phyloP scores from a whole-genome alignment of 2,888 invertebrate genomes.

The Himalopsyche kuldschensis region DNA sequence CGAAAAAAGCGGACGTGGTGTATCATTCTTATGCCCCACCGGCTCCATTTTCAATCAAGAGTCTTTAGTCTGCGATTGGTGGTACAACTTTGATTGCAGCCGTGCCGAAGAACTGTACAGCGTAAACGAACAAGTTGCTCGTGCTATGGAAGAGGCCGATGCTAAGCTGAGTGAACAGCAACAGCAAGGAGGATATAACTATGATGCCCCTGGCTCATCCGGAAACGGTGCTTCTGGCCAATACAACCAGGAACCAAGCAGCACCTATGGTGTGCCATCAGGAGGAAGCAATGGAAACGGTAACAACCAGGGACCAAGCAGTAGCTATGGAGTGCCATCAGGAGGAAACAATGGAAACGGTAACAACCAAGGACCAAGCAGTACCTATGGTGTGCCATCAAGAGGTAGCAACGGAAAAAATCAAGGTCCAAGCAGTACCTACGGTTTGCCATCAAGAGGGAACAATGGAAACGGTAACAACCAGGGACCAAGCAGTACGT shows the following conservation, averaged over 20 bases:
- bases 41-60: conserved; percentile 60
- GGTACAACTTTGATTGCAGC: conserved; percentile 48
- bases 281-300: no score
- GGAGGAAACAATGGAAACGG: no score
- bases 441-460: no score
- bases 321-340: no score
- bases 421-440: no score
- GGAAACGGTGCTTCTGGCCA: no score
- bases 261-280: conserved; percentile 14
- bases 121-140: conserved; percentile 51
- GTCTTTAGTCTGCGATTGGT: conserved; percentile 59
- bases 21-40: conserved; percentile 42
- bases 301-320: no score
- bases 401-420: conserved; percentile 3
- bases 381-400: no score
- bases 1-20: conserved; percentile 49
- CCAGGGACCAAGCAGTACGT: no score
- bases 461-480: no score
- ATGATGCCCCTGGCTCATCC: background rate
- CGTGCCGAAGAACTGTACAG: conserved; percentile 52
- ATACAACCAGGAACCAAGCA: background rate
- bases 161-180: conserved; percentile 35
- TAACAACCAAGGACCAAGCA: no score
- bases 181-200: conserved; percentile 24
- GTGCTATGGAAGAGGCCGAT: conserved; percentile 43